Percentiles rank a stretch among this genome's conserved stretches.
Evolutionary conservation across 2,888 invertebrate species (phyloP).

Genomic region (Volucella bombylans): DNA sequence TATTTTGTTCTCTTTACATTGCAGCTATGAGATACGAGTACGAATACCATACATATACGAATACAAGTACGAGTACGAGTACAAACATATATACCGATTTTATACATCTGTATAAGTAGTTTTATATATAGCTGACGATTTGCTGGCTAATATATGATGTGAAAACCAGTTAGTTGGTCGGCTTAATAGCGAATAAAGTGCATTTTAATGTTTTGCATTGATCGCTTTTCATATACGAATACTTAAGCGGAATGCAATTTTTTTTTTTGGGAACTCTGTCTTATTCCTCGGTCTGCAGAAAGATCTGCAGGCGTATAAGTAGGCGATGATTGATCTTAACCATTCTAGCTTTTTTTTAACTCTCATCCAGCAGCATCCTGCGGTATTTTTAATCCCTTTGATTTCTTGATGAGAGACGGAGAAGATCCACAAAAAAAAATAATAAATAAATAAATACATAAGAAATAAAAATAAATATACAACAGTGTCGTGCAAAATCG

Average conservation of each 20-base stretch:
- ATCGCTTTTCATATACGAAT: conserved; percentile 64
- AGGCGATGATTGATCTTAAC: conserved; percentile 71
- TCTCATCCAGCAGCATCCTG: conserved; percentile 16
- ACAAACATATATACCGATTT: too few relatives aligned
- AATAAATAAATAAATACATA: conserved; percentile 21
- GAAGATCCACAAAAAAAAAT: conserved; percentile 39
- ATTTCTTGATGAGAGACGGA: conserved; percentile 56
- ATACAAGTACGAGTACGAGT: conserved; percentile 17
- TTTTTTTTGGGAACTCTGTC: background rate
- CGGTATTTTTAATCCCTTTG: conserved; percentile 63
- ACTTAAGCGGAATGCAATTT: conserved; percentile 62
- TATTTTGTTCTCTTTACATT: conserved; percentile 12
- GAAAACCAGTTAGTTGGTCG: conserved; percentile 72
- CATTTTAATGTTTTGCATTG: conserved; percentile 72
- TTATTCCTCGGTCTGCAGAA: background rate
- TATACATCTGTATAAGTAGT: too few relatives aligned
- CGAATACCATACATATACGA: conserved; percentile 36
- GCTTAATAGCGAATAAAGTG: conserved; percentile 72
- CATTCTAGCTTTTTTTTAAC: conserved; percentile 8
- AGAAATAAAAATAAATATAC: background rate
- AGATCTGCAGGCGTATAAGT: conserved; percentile 66
- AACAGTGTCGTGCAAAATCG: background rate
- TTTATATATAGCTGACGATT: conserved; percentile 51
- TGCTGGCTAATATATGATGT: conserved; percentile 70
- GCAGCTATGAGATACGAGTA: conserved; percentile 34